Base-by-base conservation (phyloP, 1,140 invertebrate species). In the Brevipalpus yothersi region DNA sequence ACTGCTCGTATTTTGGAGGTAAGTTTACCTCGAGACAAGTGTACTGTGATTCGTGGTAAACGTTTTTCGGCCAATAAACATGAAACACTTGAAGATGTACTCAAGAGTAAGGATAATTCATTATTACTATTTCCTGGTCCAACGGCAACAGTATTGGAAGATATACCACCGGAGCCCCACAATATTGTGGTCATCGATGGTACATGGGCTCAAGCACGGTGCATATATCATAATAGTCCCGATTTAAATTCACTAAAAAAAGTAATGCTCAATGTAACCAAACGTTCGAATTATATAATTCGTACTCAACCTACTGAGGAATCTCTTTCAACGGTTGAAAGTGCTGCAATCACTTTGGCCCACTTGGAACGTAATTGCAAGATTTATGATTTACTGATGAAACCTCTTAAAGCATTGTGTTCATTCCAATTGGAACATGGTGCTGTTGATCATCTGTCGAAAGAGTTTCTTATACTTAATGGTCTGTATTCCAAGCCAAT, bases 191-290 rank as follows among this genome's bases (percentile, higher is more conserved):
- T 94, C 56, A 78, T 94, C 63, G 88, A 94, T 78, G 88, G 88
- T 40, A 94, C 88, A 41, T 94, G 88, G 88, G 80, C 84, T 17
- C 88, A 94, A 75, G 86, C 89, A 12, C 89, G 87, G 53, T 69
- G 70, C 5, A 71, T 77, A 41, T 76, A 72, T 65, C 65, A 70
- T 56, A 70, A 68, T 41, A 75, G 72, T 60, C 57, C 66, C 9
- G 61, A 68, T 47, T 62, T 76, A n/a, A 66, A 69, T 47, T 61
- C 8, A 23, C 39, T 60, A 41, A 63, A 43, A 39, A 39, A 64
- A 63, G 62, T 68, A 49, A 61, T 78, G 74, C 82, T 88, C 2
- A 87, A 89, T 71, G 76, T 78, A 7, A 76, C 73, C 53, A 76
- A 75, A 61, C 76, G 74, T 53, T 92, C 88, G 70, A 80, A 83